Base-by-base conservation (phyloP, 2,888 invertebrate genomes). In the Zootermopsis nevadensis region DNA sequence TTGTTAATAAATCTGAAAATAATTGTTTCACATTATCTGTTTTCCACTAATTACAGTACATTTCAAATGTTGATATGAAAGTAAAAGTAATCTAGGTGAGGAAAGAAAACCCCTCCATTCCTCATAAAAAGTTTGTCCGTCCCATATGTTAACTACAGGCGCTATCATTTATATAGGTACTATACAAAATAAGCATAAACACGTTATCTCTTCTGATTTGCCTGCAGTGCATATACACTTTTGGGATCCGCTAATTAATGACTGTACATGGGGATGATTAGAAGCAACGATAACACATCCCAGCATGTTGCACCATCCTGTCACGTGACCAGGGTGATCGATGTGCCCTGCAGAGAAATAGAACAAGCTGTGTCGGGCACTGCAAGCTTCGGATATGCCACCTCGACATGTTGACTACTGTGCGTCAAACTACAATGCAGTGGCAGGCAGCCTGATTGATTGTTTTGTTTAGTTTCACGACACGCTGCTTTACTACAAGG, bases 381-480 rank as follows among this genome's bases (percentile, higher is more conserved):
- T 27, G 60, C 60, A 60, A 2, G 60, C 60, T 60, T 27, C 8
- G 60, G 60, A 60, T 27, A 60, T 1, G n/a, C 48, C 48, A 48
- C 48, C 12, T 48, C 48, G 15, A 15, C 19, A 48, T 19, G 27
- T 15, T 19, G 3, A 15, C 8, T 27, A 60, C n/a, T 60, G 60
- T 60, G 60, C n/a, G 27, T 3, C 0, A 7, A 30, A 10, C 22
- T n/a, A 24, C 74, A 69, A 30, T 33, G 31, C 69, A 38, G 74
- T 74, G n/a, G 33, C 74, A 38, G n/a, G 33, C 74, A 38, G 38
- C 74, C 74, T 31, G 74, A 74, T 35, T 74, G 74, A 74, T 74
- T 74, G 74, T 15, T n/a, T 74, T 74, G 74, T 74, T 74, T 42
- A 74, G 74, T 74, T 74, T 74, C 74, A 38, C 42, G 42, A 74